These are phyloP conservation scores for Empidonax traillii DNA, from an alignment of 2,113 vertebrate species.

Conservation along the genomic window DNA sequence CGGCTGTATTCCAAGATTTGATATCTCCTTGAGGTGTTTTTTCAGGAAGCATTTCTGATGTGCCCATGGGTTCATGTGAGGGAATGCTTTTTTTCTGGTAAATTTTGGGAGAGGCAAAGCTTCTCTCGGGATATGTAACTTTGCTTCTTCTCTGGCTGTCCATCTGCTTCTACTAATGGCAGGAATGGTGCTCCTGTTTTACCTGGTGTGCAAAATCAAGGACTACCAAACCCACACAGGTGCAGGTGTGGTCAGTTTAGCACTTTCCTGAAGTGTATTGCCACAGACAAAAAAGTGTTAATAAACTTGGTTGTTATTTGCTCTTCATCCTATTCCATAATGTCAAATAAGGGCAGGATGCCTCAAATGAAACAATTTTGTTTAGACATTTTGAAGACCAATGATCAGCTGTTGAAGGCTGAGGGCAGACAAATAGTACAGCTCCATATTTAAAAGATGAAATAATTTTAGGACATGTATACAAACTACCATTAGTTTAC, in stretches of 20 bases:
- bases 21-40: neutral
- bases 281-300: neutral
- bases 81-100: neutral
- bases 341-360: neutral
- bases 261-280: neutral
- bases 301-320: neutral
- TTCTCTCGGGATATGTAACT: neutral
- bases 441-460: neutral
- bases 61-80: neutral
- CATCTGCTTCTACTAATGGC: neutral
- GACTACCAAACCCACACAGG: neutral
- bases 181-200: neutral
- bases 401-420: neutral
- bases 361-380: neutral
- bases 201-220: neutral
- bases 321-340: neutral
- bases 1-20: neutral
- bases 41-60: neutral
- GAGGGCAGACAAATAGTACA: neutral
- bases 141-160: neutral
- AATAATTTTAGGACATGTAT: neutral
- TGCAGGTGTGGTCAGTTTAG: neutral
- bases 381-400: neutral
- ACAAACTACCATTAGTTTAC: neutral
- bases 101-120: neutral